Evolutionary conservation across 2,113 vertebrate genomes (phyloP), one percentile per base, ranked within the genome.

Genomic region (Noctilio leporinus): DNA sequence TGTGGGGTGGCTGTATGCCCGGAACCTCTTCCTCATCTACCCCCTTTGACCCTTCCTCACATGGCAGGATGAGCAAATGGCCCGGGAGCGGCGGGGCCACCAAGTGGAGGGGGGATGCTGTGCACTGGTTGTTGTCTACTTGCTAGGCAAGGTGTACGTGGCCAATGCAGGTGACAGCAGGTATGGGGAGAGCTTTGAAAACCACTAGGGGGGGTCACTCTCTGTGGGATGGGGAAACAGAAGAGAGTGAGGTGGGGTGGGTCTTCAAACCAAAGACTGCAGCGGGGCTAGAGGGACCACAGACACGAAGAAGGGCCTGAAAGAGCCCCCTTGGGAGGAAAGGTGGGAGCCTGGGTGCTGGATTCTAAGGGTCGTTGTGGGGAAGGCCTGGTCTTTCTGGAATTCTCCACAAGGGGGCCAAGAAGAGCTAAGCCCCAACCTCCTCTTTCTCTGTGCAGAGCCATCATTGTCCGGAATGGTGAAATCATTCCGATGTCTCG

Each of bases 111-210:
- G 99, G 65, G 99, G 99, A 40, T 99, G 99, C 98, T 99, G 99
- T 65, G 99, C 99, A 43, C 98, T 99, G 98, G 98, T 99, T 90
- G 99, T 98, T 22, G 70, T 99, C 86, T 98, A 99, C 97, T 96
- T 99, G 94, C 98, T 99, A 98, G 99, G 99, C 94, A 99, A 99
- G 97, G 98, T 99, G 96, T 99, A 99, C 4, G 99, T 99, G 93
- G 99, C 99, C 96, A 99, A 99, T 26, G 99, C 99, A 5, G 99
- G 99, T 2, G 99, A 99, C 96, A 99, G 99, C 98, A 99, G 99
- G 99, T 99, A 98, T 64, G 83, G 49, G 72, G 53, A 35, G 17
- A 8, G 26, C 20, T 30, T 7, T 69, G 65, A 57, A 30, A 78
- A 38, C 49, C 24, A 16, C 16, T 22, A 1, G 9, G 10, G 5